phyloP scores from a whole-genome alignment of 2,888 invertebrate genomes.

The Andrena hattorfiana region DNA sequence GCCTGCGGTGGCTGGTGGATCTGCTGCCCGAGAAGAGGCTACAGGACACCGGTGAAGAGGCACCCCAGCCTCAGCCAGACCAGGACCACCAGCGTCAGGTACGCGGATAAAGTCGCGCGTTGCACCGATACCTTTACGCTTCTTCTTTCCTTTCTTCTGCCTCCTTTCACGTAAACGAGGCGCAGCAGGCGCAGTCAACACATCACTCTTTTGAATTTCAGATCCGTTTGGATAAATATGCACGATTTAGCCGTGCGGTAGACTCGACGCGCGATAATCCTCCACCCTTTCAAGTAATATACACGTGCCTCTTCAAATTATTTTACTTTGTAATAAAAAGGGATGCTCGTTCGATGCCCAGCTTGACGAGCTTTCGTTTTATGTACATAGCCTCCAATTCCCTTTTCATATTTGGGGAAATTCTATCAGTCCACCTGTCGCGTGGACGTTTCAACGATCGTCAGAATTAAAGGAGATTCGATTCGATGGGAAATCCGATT shows the following conservation, averaged over 20 bases:
- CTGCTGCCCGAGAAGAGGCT: conserved; percentile 78
- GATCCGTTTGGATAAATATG: conserved; percentile 52
- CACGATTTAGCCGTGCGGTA: conserved; percentile 16
- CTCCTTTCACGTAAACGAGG: conserved; percentile 15
- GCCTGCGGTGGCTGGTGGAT: conserved; percentile 84
- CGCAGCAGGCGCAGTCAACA: conserved; percentile 13
- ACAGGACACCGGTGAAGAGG: conserved; percentile 79
- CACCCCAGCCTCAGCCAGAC: conserved; percentile 84
- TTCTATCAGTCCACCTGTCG: too few species aligned
- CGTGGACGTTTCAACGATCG: too few species aligned
- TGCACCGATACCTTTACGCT: neutral
- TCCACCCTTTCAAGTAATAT: neutral
- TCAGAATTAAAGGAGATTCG: too few species aligned
- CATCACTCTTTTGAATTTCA: conserved; percentile 55
- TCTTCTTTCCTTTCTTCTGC: neutral
- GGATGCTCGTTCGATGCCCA: too few species aligned
- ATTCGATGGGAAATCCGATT: neutral
- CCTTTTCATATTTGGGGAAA: too few species aligned
- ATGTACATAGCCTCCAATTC: too few species aligned
- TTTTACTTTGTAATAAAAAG: too few species aligned
- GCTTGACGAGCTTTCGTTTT: too few species aligned
- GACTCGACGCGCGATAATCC: neutral
- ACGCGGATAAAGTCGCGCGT: conserved; percentile 40
- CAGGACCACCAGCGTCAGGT: conserved; percentile 84
- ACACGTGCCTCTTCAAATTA: neutral